Conservation (phyloP, 2,888 invertebrate species). For the Camponotus fellah region DNA sequence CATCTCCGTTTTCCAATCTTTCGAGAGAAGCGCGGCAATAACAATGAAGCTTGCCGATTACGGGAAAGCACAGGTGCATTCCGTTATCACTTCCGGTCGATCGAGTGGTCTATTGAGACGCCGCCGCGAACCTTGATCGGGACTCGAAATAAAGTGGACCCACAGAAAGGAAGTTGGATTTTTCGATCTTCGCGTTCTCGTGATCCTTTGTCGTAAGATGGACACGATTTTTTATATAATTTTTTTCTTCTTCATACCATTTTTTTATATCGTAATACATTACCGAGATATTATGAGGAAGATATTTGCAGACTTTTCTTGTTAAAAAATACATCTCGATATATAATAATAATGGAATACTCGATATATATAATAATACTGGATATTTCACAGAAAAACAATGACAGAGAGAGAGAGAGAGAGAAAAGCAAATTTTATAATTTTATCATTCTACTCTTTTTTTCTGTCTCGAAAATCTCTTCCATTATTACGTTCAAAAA, state of each 20-base stretch:
- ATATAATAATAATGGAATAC: slow-evolving; percentile 4
- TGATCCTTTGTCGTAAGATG: neutral
- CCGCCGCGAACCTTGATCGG: slow-evolving; percentile 64
- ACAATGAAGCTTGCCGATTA: slow-evolving; percentile 68
- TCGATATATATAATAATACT: neutral
- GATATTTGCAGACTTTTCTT: neutral
- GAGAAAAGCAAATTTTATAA: neutral
- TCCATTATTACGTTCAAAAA: neutral
- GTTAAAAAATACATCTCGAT: neutral
- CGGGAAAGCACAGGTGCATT: slow-evolving; percentile 56
- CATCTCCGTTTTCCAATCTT: slow-evolving; percentile 53
- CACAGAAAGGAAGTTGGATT: neutral
- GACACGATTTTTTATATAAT: neutral
- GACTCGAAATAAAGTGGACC: slow-evolving; percentile 56
- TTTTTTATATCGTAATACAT: slow-evolving; percentile 4
- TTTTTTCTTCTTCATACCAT: neutral
- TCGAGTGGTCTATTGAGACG: slow-evolving; percentile 63
- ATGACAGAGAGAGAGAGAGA: too few species aligned
- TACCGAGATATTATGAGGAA: neutral
- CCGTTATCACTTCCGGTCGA: slow-evolving; percentile 74
- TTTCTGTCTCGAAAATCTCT: neutral
- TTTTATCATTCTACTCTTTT: neutral
- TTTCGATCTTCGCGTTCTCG: neutral
- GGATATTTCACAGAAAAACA: too few species aligned
- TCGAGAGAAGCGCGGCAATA: slow-evolving; percentile 54